Base-by-base conservation (phyloP, 2,797 vertebrate genomes). In the Myotis findleyi region DNA sequence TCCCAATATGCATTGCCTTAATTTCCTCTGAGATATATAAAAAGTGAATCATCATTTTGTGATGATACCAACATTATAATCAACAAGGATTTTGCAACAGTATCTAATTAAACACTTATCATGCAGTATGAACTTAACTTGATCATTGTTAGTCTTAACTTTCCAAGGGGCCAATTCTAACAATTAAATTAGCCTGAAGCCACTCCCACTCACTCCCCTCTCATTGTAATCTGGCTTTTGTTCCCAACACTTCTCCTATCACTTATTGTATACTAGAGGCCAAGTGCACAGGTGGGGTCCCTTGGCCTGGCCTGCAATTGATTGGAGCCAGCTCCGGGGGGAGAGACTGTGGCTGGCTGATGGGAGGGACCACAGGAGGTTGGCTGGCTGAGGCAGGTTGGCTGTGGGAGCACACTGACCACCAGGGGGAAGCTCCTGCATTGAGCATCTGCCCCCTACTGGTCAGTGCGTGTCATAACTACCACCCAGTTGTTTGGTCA, bases 31-130 rank as follows among this genome's bases (percentile, higher is more conserved):
- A 79, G 66, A 80, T 77, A 47, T 72, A 51, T 75, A 94, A 95
- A 80, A 66, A 87, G 80, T 59, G 53, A 95, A 79, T 93, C 81
- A 97, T 87, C 68, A 96, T 98, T 98, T 98, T 91, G 0, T 98
- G 96, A 97, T 95, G 82, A 94, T 96, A 96, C 94, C 94, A 97
- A 72, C 6, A 2, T 93, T 97, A 88, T 97, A 97, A 98, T 97
- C 98, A 97, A 97, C 93, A 96, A 91, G 95, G 85, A 87, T 98
- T 98, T 98, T 97, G 80, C 98, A 98, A 97, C 94, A 92, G 96
- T 68, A 93, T 95, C 96, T 97, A 98, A 98, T 98, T 98, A 98
- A 97, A 97, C 77, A 94, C 89, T 96, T 96, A 97, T 97, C 97
- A 95, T 97, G 91, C 87, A 93, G 95, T 97, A 94, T 97, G 95